phyloP scores from a whole-genome alignment of 1,140 invertebrate genomes.

The Lepidurus couesii region DNA sequence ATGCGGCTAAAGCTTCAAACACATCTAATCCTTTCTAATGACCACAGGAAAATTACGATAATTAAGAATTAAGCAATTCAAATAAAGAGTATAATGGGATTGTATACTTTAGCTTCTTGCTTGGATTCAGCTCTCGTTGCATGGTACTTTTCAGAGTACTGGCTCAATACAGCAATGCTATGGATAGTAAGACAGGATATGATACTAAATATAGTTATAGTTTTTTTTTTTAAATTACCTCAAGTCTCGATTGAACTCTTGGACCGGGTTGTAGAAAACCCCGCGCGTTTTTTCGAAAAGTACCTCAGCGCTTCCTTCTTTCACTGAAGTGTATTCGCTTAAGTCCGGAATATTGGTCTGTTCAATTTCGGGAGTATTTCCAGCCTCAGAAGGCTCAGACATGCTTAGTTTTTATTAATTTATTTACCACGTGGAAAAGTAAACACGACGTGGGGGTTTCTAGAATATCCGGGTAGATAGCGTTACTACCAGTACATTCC shows the following conservation, averaged over 20 bases:
- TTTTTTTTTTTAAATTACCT: conserved; percentile 50
- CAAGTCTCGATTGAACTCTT: conserved; percentile 95
- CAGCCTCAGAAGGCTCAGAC: too few relatives aligned
- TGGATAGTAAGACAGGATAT: conserved; percentile 30
- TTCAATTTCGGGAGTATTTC: too few relatives aligned
- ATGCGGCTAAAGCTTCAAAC: conserved; percentile 90
- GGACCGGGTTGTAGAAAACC: conserved; percentile 96
- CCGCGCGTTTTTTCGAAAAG: conserved; percentile 54
- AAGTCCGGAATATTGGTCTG: too few relatives aligned
- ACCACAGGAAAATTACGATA: background rate
- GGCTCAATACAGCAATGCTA: conserved; percentile 56
- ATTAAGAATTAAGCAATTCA: background rate
- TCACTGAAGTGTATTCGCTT: conserved; percentile 40
- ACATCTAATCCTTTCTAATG: conserved; percentile 60
- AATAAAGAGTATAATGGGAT: background rate
- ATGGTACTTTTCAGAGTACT: conserved; percentile 51
- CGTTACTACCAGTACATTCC: too few relatives aligned
- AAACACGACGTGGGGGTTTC: too few relatives aligned
- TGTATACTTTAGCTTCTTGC: conserved; percentile 36
- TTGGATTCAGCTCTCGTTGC: conserved; percentile 36
- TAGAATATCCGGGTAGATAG: too few relatives aligned
- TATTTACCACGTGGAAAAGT: too few relatives aligned
- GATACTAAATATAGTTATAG: too few relatives aligned
- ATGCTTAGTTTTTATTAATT: too few relatives aligned
- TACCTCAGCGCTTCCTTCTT: conserved; percentile 71